phyloP scores from a whole-genome alignment of 2,888 invertebrate species.

The Hyppa rectilinea region DNA sequence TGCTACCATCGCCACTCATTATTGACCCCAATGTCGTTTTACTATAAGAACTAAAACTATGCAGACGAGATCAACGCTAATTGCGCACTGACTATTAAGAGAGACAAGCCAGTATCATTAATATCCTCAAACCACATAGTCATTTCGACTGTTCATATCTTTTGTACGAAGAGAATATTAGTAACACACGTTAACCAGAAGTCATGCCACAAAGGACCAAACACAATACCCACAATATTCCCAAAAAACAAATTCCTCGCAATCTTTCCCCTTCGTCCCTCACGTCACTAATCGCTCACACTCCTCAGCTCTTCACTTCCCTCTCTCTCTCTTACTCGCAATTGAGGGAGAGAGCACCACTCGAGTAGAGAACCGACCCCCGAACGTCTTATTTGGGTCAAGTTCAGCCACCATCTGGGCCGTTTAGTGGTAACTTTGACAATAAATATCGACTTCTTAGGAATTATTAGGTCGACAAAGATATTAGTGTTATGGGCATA shows the following conservation, averaged over 20 bases:
- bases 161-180: neutral
- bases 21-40: neutral
- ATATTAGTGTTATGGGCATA: slow-evolving; percentile 2
- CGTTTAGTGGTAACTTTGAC: slow-evolving; percentile 75
- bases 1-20: neutral
- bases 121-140: neutral
- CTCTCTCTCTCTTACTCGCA: slow-evolving; percentile 33
- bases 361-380: slow-evolving; percentile 54
- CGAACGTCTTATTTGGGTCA: slow-evolving; percentile 75
- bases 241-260: slow-evolving; percentile 46
- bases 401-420: slow-evolving; percentile 78
- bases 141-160: neutral
- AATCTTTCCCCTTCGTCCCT: slow-evolving; percentile 32
- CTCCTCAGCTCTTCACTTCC: slow-evolving; percentile 39
- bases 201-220: slow-evolving; percentile 24
- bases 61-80: neutral
- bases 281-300: slow-evolving; percentile 64
- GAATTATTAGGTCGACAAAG: slow-evolving; percentile 48
- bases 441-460: slow-evolving; percentile 71
- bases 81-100: neutral
- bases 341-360: slow-evolving; percentile 46
- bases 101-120: neutral
- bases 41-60: neutral
- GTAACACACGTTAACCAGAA: neutral
- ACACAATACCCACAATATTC: slow-evolving; percentile 30